These are phyloP conservation scores for Rhabdomys dilectus DNA, from an alignment of 2,113 vertebrate genomes.

Conservation along the genomic window DNA sequence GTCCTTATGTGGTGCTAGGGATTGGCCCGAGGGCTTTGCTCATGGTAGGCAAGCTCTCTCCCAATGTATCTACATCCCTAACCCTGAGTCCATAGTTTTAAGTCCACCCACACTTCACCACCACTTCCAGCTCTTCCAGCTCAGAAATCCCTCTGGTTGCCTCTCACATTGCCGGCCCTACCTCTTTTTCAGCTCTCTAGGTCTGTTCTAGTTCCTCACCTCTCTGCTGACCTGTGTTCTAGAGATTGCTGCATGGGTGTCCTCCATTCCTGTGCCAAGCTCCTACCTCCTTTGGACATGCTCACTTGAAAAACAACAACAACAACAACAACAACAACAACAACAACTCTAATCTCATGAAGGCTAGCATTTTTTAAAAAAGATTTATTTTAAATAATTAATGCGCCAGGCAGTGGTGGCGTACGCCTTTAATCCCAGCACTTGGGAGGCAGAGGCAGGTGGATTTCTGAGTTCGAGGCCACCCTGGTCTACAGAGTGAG, in stretches of 20 bases:
- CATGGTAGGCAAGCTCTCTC: neutral
- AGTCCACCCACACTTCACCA: neutral
- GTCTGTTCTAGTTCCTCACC: neutral
- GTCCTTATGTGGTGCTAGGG: neutral
- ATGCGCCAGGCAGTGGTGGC: too few relatives aligned
- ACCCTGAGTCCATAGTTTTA: neutral
- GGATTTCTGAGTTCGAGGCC: too few relatives aligned
- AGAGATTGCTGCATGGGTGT: neutral
- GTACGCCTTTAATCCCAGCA: too few relatives aligned
- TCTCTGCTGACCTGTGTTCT: neutral
- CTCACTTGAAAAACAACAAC: neutral
- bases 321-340: too few relatives aligned
- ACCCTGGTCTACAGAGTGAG: too few relatives aligned
- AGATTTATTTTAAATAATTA: neutral
- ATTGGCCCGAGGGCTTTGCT: neutral
- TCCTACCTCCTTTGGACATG: neutral
- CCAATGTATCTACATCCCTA: neutral
- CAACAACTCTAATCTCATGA: neutral
- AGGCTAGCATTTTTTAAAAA: neutral
- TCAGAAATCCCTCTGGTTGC: neutral
- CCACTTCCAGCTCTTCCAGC: neutral
- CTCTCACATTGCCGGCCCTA: neutral
- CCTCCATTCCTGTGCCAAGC: neutral
- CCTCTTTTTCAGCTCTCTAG: neutral
- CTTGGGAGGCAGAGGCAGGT: too few relatives aligned